Base-by-base conservation (phyloP, 2,113 vertebrate genomes). In the Pogonocichla stellata region DNA sequence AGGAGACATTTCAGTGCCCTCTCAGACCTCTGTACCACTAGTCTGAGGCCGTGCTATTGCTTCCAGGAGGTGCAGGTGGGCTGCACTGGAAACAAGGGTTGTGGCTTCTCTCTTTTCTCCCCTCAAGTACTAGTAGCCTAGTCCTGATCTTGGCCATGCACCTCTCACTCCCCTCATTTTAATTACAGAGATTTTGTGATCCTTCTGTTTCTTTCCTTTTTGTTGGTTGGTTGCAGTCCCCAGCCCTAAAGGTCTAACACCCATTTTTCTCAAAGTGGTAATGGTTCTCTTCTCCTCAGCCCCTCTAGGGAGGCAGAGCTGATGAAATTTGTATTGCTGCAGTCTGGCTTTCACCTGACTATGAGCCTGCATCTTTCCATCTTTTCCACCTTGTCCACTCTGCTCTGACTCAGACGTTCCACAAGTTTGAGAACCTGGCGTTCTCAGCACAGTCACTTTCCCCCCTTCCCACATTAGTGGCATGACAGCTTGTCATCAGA, bases 11-110 rank as follows among this genome's bases (percentile, higher is more conserved):
- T 80, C 61, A 67, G 13, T 54, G n/a, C 19, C 28, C 8, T 50
- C 50, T 70, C n/a, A 81, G 40, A 43, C 23, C 50, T 40, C 56
- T 66, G 33, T 36, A 4, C 16, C n/a, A 60, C 17, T 5, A 38
- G 38, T 71, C 54, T 1, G 2, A 71, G 73, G 3, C n/a, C 0
- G 0, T n/a, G 64, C 29, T 57, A 3, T 6, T 57, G 19, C 72
- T 28, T 57, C n/a, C 66, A 28, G 48, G 13, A 65, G n/a, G 14
- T 25, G 28, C 31, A 67, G 23, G 25, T 77, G 14, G 25, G 23
- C 31, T 43, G 48, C 42, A 33, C 42, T 23, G 18, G 28, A 70
- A 83, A 70, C 10, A 47, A 9, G 16, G 20, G 9, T 17, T 13
- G 2, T 82, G 45, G 11, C 26, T 75, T 29, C 6, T 28, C 20